Evolutionary conservation across 2,113 vertebrate genomes (phyloP).

Genomic region (Colius striatus): DNA sequence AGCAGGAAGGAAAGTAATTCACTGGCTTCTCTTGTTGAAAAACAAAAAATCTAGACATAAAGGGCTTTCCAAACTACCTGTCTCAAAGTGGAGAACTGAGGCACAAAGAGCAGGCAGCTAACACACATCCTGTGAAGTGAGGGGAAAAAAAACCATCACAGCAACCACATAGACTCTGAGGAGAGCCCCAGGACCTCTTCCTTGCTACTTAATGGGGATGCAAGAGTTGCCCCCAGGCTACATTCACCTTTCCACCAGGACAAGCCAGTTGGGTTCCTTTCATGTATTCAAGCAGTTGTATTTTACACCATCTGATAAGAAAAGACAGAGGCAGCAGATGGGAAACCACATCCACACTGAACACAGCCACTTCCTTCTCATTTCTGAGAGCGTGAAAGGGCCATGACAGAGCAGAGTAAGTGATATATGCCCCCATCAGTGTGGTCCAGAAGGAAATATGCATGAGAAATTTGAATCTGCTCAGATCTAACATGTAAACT

Average conservation of each 20-base stretch:
- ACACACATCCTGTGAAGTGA: background rate
- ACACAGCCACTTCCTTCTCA: accelerated
- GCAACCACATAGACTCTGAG: background rate
- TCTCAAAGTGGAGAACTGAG: background rate
- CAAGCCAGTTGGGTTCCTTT: conserved; percentile 2
- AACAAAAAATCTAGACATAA: background rate
- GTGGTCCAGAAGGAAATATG: background rate
- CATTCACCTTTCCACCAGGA: conserved; percentile 38
- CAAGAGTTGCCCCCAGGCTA: conserved; percentile 19
- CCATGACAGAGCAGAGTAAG: background rate
- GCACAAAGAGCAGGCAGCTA: background rate
- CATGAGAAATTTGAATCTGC: background rate
- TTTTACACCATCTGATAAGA: background rate
- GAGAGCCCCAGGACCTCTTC: conserved; percentile 35
- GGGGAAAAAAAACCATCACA: background rate
- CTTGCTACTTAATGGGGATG: background rate
- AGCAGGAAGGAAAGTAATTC: background rate
- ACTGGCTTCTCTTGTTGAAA: background rate
- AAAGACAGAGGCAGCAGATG: background rate
- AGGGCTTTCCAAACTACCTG: background rate
- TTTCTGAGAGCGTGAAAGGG: background rate
- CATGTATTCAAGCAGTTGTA: background rate
- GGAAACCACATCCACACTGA: background rate
- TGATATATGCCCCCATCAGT: background rate
- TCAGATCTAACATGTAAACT: background rate